Percentiles rank a stretch among this genome's conserved stretches.
Conservation (phyloP, 2,797 vertebrate genomes). For the Pelochelys cantorii region DNA sequence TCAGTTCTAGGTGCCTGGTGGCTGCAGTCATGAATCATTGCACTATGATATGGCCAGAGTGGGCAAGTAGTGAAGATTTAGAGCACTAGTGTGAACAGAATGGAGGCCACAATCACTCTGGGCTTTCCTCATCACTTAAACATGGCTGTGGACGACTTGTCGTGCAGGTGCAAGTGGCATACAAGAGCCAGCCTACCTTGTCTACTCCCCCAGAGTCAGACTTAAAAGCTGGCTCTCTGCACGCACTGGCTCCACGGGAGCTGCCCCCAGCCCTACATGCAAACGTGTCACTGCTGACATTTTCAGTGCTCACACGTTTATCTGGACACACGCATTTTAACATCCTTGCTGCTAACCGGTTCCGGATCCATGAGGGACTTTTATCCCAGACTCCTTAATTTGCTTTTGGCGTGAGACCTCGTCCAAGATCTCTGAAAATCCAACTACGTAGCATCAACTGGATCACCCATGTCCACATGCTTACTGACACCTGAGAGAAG, state of each 20-base stretch:
- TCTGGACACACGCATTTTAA: too few relatives aligned
- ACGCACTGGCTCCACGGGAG: too few relatives aligned
- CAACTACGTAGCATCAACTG: neutral
- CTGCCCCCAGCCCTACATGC: too few relatives aligned
- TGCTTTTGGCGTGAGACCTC: neutral
- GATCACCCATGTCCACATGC: neutral
- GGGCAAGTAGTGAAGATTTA: neutral
- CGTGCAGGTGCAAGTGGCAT: neutral
- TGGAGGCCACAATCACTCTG: neutral
- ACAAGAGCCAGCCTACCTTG: neutral
- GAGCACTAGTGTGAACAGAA: constrained; percentile 12
- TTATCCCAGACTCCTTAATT: neutral
- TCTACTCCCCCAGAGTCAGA: neutral
- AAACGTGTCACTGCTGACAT: too few relatives aligned
- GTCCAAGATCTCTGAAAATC: neutral
- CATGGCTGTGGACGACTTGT: neutral
- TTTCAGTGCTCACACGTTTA: too few relatives aligned
- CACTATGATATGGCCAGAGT: neutral
- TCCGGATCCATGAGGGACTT: neutral
- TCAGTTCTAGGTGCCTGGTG: rapidly evolving
- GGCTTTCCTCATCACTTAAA: neutral
- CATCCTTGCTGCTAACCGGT: neutral
- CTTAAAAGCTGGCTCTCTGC: too few relatives aligned
- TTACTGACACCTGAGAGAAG: too few relatives aligned
- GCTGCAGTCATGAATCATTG: neutral